These are phyloP conservation scores for Aviceda subcristata DNA, from an alignment of 2,113 vertebrate species.

Conservation along the genomic window DNA sequence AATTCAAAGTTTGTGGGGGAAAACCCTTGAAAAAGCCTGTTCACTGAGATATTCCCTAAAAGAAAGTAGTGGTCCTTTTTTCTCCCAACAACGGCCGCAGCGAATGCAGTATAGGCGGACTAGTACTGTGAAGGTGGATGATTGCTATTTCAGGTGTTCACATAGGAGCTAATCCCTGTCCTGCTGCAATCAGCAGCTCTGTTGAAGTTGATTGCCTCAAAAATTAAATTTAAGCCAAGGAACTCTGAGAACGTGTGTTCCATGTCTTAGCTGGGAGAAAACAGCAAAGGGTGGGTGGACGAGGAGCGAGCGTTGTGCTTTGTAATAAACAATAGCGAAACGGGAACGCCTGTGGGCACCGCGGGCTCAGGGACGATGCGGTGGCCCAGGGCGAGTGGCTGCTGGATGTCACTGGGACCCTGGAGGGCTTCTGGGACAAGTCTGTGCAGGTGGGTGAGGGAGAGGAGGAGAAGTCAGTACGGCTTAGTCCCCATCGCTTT, in stretches of 20 bases:
- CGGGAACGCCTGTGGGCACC: neutral
- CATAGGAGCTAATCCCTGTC: neutral
- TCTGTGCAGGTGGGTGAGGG: neutral
- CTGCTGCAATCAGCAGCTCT: conserved; percentile 49
- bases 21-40: neutral
- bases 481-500: neutral
- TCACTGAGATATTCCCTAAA: neutral
- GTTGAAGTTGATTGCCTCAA: conserved; percentile 19
- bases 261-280: neutral
- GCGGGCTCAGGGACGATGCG: fast-evolving
- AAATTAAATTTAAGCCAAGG: conserved; percentile 37
- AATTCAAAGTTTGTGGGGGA: neutral
- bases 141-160: neutral
- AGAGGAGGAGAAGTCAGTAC: neutral
- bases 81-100: neutral
- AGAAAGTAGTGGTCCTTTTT: neutral
- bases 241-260: neutral
- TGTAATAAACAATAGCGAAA: neutral
- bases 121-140: neutral
- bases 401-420: neutral
- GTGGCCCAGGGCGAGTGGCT: neutral
- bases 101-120: neutral
- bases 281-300: neutral
- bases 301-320: neutral
- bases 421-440: neutral